Percentiles rank a stretch among this genome's conserved stretches.
Evolutionary conservation across 1,140 invertebrate genomes (phyloP).

Genomic region (Papilio machaon): DNA sequence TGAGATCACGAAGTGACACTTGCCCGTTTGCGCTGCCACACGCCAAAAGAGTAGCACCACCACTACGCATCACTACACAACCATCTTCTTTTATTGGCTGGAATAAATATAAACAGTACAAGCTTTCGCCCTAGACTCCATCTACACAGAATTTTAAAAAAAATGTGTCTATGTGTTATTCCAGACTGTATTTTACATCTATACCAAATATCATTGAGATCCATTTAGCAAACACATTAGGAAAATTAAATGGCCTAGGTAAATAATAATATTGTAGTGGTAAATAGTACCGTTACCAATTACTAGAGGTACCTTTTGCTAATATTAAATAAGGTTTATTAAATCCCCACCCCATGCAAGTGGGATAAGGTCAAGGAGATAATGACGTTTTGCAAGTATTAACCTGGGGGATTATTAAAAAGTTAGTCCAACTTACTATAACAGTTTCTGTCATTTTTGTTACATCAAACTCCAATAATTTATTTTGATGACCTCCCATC

Average conservation of each 20-base stretch:
- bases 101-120: neutral
- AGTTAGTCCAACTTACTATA: constrained; percentile 69
- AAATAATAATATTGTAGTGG: too few relatives aligned
- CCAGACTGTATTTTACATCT: neutral
- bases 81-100: constrained; percentile 84
- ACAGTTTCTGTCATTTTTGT: constrained; percentile 88
- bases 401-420: too few relatives aligned
- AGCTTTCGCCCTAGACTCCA: neutral
- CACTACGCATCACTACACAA: constrained; percentile 93
- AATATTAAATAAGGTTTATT: too few relatives aligned
- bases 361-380: too few relatives aligned
- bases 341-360: too few relatives aligned
- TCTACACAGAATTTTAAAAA: neutral
- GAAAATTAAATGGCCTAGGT: too few relatives aligned
- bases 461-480: constrained; percentile 95
- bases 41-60: constrained; percentile 91
- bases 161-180: too few relatives aligned
- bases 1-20: constrained; percentile 92
- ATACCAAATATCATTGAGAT: neutral
- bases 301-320: too few relatives aligned
- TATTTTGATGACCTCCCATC: constrained; percentile 95
- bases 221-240: too few relatives aligned
- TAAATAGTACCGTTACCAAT: too few relatives aligned
- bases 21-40: constrained; percentile 92
- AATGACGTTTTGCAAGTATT: too few relatives aligned